phyloP scores from a whole-genome alignment of 2,113 vertebrate species.

The Aphelocoma coerulescens region DNA sequence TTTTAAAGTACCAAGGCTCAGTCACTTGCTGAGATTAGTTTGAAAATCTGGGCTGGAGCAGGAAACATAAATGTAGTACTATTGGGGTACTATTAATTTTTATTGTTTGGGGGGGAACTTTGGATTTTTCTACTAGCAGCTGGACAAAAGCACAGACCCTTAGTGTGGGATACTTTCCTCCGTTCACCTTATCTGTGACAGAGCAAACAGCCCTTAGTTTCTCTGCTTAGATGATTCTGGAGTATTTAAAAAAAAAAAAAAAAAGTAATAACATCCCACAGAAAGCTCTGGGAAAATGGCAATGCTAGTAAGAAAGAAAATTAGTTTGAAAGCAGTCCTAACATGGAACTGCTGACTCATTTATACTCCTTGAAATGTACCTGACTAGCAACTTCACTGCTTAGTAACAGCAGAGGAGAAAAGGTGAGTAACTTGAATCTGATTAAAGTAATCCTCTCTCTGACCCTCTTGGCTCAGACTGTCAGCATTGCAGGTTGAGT shows the following conservation, averaged over 20 bases:
- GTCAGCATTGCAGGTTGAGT: not conserved
- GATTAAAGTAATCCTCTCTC: not conserved
- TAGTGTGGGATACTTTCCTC: not conserved
- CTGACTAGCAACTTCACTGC: not conserved
- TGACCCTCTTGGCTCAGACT: not conserved
- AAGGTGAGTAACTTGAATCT: not conserved
- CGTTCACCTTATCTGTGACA: not conserved
- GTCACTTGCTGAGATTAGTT: not conserved
- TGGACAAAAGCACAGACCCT: not conserved
- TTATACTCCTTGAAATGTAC: not conserved
- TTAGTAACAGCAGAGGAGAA: not conserved
- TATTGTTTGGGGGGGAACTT: not conserved
- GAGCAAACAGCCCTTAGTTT: not conserved
- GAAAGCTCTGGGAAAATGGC: not conserved
- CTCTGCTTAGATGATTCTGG: not conserved
- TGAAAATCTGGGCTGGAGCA: not conserved
- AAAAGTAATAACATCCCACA: not conserved
- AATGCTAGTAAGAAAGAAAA: not conserved
- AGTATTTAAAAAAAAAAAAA: not conserved
- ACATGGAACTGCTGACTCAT: not conserved
- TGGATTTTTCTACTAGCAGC: not conserved
- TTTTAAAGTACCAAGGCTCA: not conserved
- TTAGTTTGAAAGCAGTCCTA: not conserved
- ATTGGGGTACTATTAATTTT: not conserved
- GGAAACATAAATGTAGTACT: not conserved